Percentiles rank a stretch among this genome's conserved stretches.
Conservation (phyloP, 2,888 invertebrate genomes). For the Chalcis sispes region DNA sequence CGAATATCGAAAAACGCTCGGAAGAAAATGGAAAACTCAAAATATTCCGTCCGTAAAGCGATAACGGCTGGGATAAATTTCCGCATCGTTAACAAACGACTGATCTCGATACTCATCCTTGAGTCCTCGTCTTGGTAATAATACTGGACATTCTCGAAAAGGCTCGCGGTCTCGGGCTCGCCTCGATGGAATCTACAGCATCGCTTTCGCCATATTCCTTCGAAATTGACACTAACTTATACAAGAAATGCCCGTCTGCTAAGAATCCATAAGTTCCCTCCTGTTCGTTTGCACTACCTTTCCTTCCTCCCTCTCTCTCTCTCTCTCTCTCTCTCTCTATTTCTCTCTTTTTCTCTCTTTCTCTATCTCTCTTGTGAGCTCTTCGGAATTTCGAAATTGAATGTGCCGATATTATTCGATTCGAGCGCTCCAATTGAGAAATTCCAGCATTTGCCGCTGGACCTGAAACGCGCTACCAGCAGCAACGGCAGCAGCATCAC, state of each 20-base stretch:
- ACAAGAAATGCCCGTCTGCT: slow-evolving; percentile 43
- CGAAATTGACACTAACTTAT: slow-evolving; percentile 54
- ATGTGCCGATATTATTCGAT: slow-evolving; percentile 57
- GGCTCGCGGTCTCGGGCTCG: background rate
- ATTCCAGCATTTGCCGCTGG: slow-evolving; percentile 36
- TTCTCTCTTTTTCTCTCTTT: too few species aligned
- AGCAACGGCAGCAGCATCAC: too few species aligned
- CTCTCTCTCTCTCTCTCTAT: too few species aligned
- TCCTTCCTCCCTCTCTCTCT: too few species aligned
- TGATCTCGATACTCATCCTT: too few species aligned
- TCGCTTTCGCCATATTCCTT: too few species aligned
- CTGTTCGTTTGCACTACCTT: too few species aligned
- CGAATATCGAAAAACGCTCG: too few species aligned
- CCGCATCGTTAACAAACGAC: slow-evolving; percentile 22
- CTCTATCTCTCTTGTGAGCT: slow-evolving; percentile 1
- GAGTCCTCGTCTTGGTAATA: too few species aligned
- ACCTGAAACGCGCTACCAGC: background rate
- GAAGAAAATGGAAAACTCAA: background rate
- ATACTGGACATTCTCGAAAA: slow-evolving; percentile 14
- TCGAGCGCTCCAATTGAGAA: slow-evolving; percentile 51
- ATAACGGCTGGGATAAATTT: background rate
- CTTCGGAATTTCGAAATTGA: slow-evolving; percentile 56
- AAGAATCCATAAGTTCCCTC: slow-evolving; percentile 47
- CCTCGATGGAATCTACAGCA: too few species aligned
- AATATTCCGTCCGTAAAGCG: background rate